Conservation (phyloP, 2,888 invertebrate genomes). For the Chouioia cunea region DNA sequence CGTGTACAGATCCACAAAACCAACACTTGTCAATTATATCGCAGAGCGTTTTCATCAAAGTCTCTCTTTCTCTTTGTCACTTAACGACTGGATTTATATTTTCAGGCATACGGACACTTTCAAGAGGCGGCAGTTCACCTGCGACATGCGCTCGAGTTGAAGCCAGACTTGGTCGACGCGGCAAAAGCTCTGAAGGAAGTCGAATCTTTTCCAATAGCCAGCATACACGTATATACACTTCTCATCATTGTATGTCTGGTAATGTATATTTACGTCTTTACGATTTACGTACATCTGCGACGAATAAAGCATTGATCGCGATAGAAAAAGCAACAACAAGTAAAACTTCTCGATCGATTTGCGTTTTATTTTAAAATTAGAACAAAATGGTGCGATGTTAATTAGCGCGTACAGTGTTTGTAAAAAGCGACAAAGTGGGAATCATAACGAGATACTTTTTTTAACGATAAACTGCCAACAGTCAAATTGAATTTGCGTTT, state of each 20-base stretch:
- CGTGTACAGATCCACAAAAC: too few relatives aligned
- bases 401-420: not conserved
- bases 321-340: not conserved
- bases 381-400: not conserved
- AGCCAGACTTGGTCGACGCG: conserved; percentile 89
- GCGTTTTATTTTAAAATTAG: not conserved
- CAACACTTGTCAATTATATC: too few relatives aligned
- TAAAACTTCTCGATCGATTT: not conserved
- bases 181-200: conserved; percentile 84
- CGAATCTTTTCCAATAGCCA: conserved; percentile 83
- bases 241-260: conserved; percentile 90
- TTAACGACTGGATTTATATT: too few relatives aligned
- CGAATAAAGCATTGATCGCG: not conserved
- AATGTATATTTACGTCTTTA: conserved; percentile 41
- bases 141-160: conserved; percentile 84
- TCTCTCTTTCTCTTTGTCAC: too few relatives aligned
- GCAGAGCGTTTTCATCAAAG: too few relatives aligned
- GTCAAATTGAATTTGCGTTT: too few relatives aligned
- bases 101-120: conserved; percentile 84
- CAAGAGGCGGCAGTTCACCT: conserved; percentile 89
- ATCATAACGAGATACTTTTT: too few relatives aligned
- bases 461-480: too few relatives aligned
- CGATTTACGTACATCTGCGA: too few relatives aligned
- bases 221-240: conserved; percentile 87
- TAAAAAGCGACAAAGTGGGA: too few relatives aligned